Percentiles rank a stretch among this genome's conserved stretches.
phyloP scores from a whole-genome alignment of 1,140 invertebrate species.

The Daktulosphaira vitifoliae region DNA sequence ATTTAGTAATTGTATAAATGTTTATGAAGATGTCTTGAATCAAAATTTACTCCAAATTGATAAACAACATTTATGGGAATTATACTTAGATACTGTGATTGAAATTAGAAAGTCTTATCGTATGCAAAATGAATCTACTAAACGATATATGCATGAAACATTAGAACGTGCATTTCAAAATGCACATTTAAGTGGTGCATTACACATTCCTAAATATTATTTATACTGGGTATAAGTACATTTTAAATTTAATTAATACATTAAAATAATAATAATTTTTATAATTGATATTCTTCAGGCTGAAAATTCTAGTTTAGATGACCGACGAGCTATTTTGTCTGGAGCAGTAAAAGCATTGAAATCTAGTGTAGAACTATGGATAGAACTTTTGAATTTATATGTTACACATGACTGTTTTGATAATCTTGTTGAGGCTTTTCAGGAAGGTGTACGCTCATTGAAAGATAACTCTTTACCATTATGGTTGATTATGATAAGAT shows the following conservation, averaged over 20 bases:
- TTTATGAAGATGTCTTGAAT: constrained; percentile 3
- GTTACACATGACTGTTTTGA: not conserved
- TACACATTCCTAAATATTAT: constrained; percentile 9
- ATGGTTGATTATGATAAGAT: not conserved
- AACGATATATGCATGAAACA: constrained; percentile 22
- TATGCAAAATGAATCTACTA: constrained; percentile 28
- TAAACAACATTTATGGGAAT: constrained; percentile 24
- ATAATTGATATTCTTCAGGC: too few species aligned
- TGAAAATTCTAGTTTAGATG: too few species aligned
- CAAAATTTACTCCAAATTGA: constrained; percentile 11
- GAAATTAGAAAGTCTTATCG: constrained; percentile 25
- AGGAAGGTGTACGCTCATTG: not conserved
- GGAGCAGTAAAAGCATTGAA: not conserved
- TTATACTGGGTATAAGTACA: constrained; percentile 22
- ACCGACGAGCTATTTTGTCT: not conserved
- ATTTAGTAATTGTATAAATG: constrained; percentile 18
- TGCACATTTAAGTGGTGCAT: constrained; percentile 6
- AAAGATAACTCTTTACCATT: not conserved
- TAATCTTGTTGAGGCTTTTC: not conserved
- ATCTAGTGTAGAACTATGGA: constrained; percentile 14
- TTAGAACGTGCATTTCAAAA: constrained; percentile 24
- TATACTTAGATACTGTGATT: constrained; percentile 17
- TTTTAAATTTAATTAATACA: too few species aligned
- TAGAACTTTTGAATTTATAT: not conserved
- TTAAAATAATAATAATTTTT: too few species aligned